These are phyloP conservation scores for Drosophila lacicola DNA, from an alignment of 2,888 invertebrate species.

Conservation along the genomic window DNA sequence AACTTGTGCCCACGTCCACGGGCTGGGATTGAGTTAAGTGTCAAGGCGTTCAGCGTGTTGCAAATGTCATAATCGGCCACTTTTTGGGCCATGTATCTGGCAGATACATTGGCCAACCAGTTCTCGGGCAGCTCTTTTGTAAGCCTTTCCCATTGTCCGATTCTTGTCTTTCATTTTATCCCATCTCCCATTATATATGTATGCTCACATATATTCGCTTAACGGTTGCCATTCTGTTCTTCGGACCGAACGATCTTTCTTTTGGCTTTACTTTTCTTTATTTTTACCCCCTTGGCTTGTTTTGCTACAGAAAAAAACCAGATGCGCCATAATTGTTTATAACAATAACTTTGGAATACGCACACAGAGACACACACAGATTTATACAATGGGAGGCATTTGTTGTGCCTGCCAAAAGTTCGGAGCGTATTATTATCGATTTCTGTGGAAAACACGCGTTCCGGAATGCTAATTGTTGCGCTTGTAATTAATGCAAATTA, in stretches of 20 bases:
- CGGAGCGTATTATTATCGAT: constrained; percentile 50
- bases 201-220: constrained; percentile 32
- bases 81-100: constrained; percentile 48
- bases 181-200: constrained; percentile 5
- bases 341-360: constrained; percentile 42
- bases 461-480: constrained; percentile 54
- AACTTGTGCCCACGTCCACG: constrained; percentile 53
- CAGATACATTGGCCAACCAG: constrained; percentile 69
- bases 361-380: constrained; percentile 1
- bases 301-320: constrained; percentile 36
- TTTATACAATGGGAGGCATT: constrained; percentile 4
- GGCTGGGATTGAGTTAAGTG: constrained; percentile 24
- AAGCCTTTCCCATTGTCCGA: constrained; percentile 45
- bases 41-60: constrained; percentile 54
- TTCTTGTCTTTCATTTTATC: constrained; percentile 22
- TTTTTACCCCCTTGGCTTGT: background rate
- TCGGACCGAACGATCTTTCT: background rate
- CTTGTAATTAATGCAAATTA: constrained; percentile 56
- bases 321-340: constrained; percentile 73
- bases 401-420: constrained; percentile 11
- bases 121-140: constrained; percentile 48
- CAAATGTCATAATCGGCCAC: constrained; percentile 46
- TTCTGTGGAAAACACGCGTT: constrained; percentile 31
- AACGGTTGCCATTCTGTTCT: constrained; percentile 52
- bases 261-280: constrained; percentile 2